These are phyloP conservation scores for Colletes latitarsis DNA, from an alignment of 1,140 invertebrate genomes.

Conservation along the genomic window DNA sequence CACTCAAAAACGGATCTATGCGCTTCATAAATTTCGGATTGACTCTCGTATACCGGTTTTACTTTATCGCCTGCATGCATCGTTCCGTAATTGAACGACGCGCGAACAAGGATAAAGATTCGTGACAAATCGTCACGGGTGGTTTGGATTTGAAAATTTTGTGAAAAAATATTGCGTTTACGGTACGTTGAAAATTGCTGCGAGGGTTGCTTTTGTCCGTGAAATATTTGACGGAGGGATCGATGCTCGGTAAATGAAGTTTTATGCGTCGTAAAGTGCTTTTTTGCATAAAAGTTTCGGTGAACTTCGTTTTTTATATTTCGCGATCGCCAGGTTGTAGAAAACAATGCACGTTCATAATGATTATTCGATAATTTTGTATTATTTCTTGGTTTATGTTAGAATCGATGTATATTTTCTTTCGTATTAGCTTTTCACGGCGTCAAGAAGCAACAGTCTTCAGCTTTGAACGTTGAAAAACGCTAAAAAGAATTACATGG, in stretches of 20 bases:
- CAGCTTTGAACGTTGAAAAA: too few relatives aligned
- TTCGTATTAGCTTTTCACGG: too few relatives aligned
- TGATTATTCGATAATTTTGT: too few relatives aligned
- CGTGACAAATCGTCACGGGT: background rate
- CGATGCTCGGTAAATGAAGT: background rate
- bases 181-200: background rate
- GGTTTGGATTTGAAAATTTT: background rate
- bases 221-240: background rate
- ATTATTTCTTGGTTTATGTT: too few relatives aligned
- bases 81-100: slow-evolving; percentile 19
- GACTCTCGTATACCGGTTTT: background rate
- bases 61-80: slow-evolving; percentile 13
- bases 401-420: too few relatives aligned
- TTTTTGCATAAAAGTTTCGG: too few relatives aligned
- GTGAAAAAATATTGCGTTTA: background rate
- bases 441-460: too few relatives aligned
- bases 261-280: too few relatives aligned
- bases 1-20: background rate
- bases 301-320: too few relatives aligned
- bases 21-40: slow-evolving; percentile 42
- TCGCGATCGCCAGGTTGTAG: too few relatives aligned
- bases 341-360: too few relatives aligned
- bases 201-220: too few relatives aligned
- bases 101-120: background rate
- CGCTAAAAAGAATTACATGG: background rate